Conservation (phyloP, 2,888 invertebrate genomes). For the Branchipolynoe longqiensis region DNA sequence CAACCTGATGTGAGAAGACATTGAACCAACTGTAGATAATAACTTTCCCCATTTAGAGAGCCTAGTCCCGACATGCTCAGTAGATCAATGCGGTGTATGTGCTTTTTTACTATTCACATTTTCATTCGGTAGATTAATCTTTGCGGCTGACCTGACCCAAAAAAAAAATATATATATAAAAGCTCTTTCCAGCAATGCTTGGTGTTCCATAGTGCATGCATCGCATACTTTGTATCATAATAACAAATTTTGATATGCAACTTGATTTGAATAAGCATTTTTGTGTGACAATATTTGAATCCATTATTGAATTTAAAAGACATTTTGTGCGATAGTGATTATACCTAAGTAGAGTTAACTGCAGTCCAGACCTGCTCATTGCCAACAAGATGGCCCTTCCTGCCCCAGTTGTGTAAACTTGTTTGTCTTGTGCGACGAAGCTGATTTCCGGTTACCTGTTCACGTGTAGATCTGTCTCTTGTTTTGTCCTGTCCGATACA, state of each 20-base stretch:
- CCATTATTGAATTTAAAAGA: constrained; percentile 14
- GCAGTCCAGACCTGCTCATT: too few species aligned
- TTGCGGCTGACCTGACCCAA: too few species aligned
- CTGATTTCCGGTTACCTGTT: constrained; percentile 25
- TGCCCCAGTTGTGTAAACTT: too few species aligned
- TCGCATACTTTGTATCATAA: background rate
- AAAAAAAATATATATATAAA: background rate
- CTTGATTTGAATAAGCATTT: background rate
- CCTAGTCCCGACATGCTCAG: too few species aligned
- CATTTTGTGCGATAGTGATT: constrained; percentile 37
- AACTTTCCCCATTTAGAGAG: too few species aligned
- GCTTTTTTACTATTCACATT: background rate
- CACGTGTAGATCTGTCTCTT: constrained; percentile 3
- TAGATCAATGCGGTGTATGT: constrained; percentile 7
- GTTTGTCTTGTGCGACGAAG: constrained; percentile 33
- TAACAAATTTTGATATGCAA: constrained; percentile 38
- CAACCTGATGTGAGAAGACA: too few species aligned
- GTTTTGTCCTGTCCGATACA: constrained; percentile 46
- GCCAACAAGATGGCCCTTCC: too few species aligned
- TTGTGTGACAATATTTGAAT: too few species aligned
- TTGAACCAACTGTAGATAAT: too few species aligned
- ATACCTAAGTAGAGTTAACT: too few species aligned
- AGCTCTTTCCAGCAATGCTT: constrained; percentile 1
- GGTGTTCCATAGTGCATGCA: constrained; percentile 38
- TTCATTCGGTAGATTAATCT: background rate